A percentile compares a stretch with the other conserved stretches of the same genome.
Conservation (phyloP, 2,113 vertebrate species). For the Platanista minor region DNA sequence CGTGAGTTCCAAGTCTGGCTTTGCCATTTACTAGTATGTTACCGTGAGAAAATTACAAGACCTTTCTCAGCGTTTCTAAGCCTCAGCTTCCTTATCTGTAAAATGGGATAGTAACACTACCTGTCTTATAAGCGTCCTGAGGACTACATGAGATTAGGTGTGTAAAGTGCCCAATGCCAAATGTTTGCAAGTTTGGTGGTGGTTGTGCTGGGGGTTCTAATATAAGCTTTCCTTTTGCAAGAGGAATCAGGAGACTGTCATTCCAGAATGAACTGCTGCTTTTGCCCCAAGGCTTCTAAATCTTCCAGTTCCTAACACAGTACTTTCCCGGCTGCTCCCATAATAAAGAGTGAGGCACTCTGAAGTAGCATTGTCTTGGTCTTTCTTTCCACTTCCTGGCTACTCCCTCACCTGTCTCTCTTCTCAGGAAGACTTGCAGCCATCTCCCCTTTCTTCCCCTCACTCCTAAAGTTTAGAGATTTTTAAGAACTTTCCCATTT, state of each 20-base stretch:
- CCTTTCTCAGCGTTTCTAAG: not conserved
- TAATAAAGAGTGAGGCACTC: not conserved
- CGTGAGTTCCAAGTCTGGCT: not conserved
- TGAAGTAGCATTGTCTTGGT: not conserved
- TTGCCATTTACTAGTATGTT: not conserved
- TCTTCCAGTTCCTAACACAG: not conserved
- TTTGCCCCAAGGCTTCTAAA: not conserved
- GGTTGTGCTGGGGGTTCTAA: not conserved
- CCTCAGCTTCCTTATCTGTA: not conserved
- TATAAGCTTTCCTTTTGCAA: not conserved
- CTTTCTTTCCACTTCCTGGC: not conserved
- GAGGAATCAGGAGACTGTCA: not conserved
- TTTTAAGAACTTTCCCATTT: slow-evolving; percentile 4
- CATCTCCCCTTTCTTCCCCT: not conserved
- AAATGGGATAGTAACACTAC: not conserved
- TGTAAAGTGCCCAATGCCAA: not conserved
- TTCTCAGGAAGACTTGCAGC: not conserved
- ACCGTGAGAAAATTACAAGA: not conserved
- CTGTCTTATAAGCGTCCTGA: not conserved
- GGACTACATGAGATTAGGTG: not conserved
- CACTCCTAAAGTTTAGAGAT: not conserved
- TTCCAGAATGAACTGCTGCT: not conserved
- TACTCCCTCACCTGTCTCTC: not conserved
- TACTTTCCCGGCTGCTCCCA: not conserved
- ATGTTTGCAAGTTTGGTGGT: not conserved